phyloP scores from a whole-genome alignment of 2,797 vertebrate genomes.

The Phyllotis vaccarum region DNA sequence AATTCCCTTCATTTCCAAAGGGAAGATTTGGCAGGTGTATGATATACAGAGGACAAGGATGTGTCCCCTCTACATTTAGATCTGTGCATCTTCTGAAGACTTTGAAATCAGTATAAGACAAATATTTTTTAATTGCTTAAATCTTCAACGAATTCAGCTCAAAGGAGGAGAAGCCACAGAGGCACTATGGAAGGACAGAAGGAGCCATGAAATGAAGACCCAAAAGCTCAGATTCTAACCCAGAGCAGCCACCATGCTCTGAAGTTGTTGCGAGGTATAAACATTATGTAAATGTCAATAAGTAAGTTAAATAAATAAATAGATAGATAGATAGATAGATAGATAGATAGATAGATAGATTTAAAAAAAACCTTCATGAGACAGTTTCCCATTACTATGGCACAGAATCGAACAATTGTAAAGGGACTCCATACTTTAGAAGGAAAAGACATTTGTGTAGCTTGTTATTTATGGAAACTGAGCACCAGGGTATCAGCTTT shows the following conservation, averaged over 20 bases:
- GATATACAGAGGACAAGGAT: conserved; percentile 27
- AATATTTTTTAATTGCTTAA: conserved; percentile 59
- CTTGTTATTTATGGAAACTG: neutral
- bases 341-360: no score
- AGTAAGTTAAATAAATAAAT: no score
- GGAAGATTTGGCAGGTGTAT: conserved; percentile 78
- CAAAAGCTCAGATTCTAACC: neutral
- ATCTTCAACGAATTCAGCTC: conserved; percentile 24
- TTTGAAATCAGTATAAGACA: conserved; percentile 68
- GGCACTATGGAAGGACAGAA: neutral
- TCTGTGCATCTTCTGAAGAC: neutral
- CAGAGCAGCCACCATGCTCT: neutral
- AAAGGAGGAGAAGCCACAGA: neutral
- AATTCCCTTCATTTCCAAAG: conserved; percentile 71
- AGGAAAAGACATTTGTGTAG: neutral
- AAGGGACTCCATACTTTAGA: neutral
- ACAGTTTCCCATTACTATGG: neutral
- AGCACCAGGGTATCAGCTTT: neutral
- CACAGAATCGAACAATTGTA: no score
- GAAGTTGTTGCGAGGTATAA: neutral
- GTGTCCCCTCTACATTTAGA: conserved; percentile 7
- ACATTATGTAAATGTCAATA: neutral
- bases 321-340: no score
- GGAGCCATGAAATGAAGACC: neutral
- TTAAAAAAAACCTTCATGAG: no score